These are phyloP conservation scores for Toxonevra muliebris DNA, from an alignment of 2,888 invertebrate genomes.

Conservation along the genomic window DNA sequence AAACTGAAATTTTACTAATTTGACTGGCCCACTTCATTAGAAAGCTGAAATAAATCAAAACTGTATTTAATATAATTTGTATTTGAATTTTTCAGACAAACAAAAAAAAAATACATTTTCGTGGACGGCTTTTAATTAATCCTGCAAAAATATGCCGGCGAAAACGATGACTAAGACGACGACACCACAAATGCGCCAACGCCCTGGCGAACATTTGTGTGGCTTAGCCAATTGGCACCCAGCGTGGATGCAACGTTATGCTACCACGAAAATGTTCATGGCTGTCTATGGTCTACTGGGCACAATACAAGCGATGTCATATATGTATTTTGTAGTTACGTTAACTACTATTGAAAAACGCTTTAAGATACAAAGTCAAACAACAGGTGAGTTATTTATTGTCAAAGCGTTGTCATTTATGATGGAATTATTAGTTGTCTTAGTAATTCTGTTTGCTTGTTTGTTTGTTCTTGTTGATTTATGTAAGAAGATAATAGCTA, in stretches of 20 bases:
- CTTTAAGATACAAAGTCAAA: constrained; percentile 75
- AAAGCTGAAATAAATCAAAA: too few species aligned
- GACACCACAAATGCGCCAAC: constrained; percentile 37
- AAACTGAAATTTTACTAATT: too few species aligned
- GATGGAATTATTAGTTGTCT: too few species aligned
- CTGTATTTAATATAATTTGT: too few species aligned
- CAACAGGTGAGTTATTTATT: constrained; percentile 67
- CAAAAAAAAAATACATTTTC: too few species aligned
- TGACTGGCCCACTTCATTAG: too few species aligned
- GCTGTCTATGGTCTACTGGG: constrained; percentile 72
- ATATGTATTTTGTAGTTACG: constrained; percentile 73
- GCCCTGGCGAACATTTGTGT: constrained; percentile 60
- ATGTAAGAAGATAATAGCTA: not conserved
- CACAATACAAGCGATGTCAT: constrained; percentile 73
- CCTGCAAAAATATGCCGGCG: too few species aligned
- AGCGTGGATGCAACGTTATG: constrained; percentile 69
- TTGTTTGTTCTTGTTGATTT: too few species aligned
- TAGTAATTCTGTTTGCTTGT: too few species aligned
- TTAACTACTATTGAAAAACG: constrained; percentile 74
- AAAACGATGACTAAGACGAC: constrained; percentile 32
- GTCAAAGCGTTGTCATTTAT: too few species aligned
- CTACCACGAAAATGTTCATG: constrained; percentile 70
- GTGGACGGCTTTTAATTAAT: too few species aligned
- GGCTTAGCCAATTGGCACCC: constrained; percentile 70
- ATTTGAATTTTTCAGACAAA: too few species aligned